These are phyloP conservation scores for Ostrea edulis DNA, from an alignment of 1,140 invertebrate species.

Conservation along the genomic window DNA sequence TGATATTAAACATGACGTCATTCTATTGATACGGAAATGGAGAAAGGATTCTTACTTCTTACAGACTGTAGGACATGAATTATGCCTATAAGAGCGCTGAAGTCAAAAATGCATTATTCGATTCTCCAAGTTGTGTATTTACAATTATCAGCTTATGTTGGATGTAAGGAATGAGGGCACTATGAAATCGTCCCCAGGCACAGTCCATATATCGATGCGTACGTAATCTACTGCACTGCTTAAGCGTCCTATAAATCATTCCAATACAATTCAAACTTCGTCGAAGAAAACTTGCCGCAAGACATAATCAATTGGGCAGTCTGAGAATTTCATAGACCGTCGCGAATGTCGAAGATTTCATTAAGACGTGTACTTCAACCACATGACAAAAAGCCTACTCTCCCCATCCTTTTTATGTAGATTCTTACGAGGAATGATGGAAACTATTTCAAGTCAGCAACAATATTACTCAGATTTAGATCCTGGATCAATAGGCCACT, in stretches of 20 bases:
- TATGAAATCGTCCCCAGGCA: neutral
- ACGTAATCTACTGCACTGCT: neutral
- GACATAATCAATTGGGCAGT: neutral
- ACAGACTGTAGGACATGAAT: too few relatives aligned
- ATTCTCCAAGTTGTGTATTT: too few relatives aligned
- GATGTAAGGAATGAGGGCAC: too few relatives aligned
- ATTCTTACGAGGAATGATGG: slow-evolving; percentile 2
- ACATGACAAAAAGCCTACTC: neutral
- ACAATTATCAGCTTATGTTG: too few relatives aligned
- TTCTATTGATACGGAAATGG: too few relatives aligned
- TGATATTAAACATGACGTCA: too few relatives aligned
- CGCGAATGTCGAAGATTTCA: neutral
- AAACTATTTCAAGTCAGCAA: neutral
- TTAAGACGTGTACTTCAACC: neutral
- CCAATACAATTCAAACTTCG: neutral
- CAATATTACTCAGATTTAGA: slow-evolving; percentile 24
- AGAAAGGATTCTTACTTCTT: too few relatives aligned
- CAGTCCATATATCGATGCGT: neutral
- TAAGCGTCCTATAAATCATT: neutral
- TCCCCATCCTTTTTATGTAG: neutral
- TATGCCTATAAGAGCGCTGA: too few relatives aligned
- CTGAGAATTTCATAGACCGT: neutral
- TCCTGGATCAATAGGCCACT: neutral
- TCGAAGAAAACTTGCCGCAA: neutral
- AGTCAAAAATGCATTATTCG: too few relatives aligned